These are phyloP conservation scores for Mylabris phalerata DNA, from an alignment of 1,140 invertebrate species.

Conservation along the genomic window DNA sequence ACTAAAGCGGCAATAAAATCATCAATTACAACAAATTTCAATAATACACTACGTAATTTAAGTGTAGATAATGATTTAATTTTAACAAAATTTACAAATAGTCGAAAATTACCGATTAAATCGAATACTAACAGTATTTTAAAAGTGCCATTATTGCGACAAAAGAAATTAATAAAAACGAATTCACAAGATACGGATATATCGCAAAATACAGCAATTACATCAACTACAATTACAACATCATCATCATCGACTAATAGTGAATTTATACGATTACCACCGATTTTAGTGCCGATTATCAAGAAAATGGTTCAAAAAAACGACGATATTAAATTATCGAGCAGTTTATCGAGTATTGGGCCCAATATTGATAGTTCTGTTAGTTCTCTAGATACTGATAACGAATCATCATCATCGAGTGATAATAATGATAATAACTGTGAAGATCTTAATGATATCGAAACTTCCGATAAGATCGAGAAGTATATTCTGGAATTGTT, in stretches of 20 bases:
- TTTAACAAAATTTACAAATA: constrained; percentile 31
- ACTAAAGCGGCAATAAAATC: constrained; percentile 16
- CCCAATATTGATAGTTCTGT: constrained; percentile 60
- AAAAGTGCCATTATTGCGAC: constrained; percentile 30
- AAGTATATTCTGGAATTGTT: no score
- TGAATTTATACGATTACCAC: constrained; percentile 56
- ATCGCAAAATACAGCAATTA: constrained; percentile 39
- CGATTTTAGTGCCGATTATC: constrained; percentile 59
- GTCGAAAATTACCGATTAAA: constrained; percentile 8
- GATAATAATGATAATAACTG: no score
- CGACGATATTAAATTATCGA: constrained; percentile 24
- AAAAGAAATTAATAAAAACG: constrained; percentile 28
- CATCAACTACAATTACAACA: constrained; percentile 7
- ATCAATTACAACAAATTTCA: constrained; percentile 7
- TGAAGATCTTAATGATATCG: no score
- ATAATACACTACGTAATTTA: constrained; percentile 31
- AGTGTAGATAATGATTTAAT: constrained; percentile 37
- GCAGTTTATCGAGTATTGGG: constrained; percentile 56
- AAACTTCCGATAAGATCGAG: no score
- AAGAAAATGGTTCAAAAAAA: constrained; percentile 33
- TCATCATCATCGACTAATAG: constrained; percentile 45
- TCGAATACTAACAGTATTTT: constrained; percentile 8
- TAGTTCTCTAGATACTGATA: constrained; percentile 45
- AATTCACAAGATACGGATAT: constrained; percentile 30
- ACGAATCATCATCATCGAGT: constrained; percentile 12